phyloP scores from a whole-genome alignment of 1,140 invertebrate genomes.

The Drosophila pandora region DNA sequence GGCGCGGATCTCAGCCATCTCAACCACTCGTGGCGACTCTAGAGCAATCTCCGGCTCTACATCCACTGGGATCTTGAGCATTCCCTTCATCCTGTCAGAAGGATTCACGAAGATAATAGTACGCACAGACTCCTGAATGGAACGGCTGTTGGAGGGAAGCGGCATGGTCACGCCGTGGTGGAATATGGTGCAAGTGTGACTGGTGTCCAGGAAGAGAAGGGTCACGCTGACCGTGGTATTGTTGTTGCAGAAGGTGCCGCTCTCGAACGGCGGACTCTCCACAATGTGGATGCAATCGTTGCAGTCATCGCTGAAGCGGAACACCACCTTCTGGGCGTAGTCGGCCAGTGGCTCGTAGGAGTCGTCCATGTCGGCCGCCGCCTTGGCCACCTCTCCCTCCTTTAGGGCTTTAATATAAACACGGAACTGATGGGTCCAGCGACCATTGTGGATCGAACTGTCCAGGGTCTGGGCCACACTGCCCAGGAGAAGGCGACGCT shows the following conservation, averaged over 20 bases:
- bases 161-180: background rate
- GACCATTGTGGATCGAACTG: background rate
- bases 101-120: slow-evolving; percentile 21
- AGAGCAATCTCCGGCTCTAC: background rate
- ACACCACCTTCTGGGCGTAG: background rate
- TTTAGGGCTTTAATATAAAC: background rate
- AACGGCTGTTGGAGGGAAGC: background rate
- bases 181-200: slow-evolving; percentile 1
- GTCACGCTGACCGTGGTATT: background rate
- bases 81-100: background rate
- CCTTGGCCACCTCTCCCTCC: background rate
- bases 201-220: background rate
- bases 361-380: background rate
- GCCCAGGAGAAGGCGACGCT: background rate
- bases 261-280: background rate
- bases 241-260: background rate
- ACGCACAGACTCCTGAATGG: background rate
- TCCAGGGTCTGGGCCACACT: background rate
- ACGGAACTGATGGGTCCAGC: background rate
- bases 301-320: background rate
- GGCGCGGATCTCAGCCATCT: too few relatives aligned
- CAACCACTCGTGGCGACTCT: background rate
- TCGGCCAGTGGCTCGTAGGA: background rate
- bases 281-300: background rate
- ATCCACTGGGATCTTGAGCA: background rate